Conservation (phyloP, 2,113 vertebrate species). For the Prinia subflava region DNA sequence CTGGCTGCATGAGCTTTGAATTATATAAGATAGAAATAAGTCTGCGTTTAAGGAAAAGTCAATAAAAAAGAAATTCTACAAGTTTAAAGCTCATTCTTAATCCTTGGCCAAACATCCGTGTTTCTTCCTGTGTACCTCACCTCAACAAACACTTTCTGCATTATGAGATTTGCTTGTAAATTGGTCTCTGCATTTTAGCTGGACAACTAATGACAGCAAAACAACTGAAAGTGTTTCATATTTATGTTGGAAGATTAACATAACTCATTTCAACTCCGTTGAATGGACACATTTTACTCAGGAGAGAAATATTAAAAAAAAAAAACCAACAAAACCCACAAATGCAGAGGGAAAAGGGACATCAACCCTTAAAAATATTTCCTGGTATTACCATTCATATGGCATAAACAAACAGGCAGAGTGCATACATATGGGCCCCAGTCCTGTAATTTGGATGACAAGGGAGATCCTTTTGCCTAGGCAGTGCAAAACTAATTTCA, state of each 20-base stretch:
- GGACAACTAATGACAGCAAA: background rate
- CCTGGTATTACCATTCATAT: constrained; percentile 1
- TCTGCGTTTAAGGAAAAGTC: background rate
- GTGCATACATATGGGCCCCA: constrained; percentile 40
- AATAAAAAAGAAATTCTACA: background rate
- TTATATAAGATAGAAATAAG: constrained; percentile 59
- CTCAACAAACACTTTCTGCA: background rate
- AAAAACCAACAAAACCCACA: background rate
- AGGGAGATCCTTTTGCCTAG: constrained; percentile 60
- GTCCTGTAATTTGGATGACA: constrained; percentile 55
- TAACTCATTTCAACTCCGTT: constrained; percentile 44
- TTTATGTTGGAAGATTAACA: constrained; percentile 55
- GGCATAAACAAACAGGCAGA: constrained; percentile 57
- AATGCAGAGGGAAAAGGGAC: constrained; percentile 30
- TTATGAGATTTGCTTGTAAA: constrained; percentile 38
- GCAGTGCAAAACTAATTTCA: constrained; percentile 62
- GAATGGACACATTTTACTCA: constrained; percentile 7
- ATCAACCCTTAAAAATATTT: constrained; percentile 44
- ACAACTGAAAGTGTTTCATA: constrained; percentile 43
- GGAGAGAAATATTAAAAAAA: background rate
- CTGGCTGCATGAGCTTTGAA: constrained; percentile 61
- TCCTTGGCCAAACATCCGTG: background rate
- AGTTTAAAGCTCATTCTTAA: constrained; percentile 42
- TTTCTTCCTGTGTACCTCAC: constrained; percentile 4
- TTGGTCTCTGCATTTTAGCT: constrained; percentile 41